Evolutionary conservation across 2,888 invertebrate species (phyloP), one percentile per base, ranked within the genome.

Genomic region (Petrolisthes manimaculis): DNA sequence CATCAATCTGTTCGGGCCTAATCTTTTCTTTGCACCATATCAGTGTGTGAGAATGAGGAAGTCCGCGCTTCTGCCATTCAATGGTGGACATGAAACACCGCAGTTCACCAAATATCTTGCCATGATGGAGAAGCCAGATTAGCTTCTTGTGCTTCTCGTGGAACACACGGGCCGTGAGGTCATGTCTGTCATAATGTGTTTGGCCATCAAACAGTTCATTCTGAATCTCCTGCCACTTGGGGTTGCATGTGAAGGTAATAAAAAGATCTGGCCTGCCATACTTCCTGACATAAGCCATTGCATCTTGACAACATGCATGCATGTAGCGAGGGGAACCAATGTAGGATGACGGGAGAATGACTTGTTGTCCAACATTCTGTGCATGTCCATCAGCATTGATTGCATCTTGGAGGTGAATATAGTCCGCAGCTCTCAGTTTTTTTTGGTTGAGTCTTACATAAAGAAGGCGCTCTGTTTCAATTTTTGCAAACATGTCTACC

Each of bases 241-340:
- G n/a, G n/a, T n/a, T n/a, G n/a, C n/a, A n/a, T n/a, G n/a, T n/a
- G n/a, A n/a, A n/a, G n/a, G n/a, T n/a, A n/a, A n/a, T n/a, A n/a
- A n/a, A n/a, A n/a, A n/a, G n/a, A n/a, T n/a, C n/a, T n/a, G n/a
- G n/a, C n/a, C n/a, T n/a, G 54, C 92, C 86, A 74, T 14, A 90
- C 18, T 88, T 87, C n/a, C 91, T 37, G 9, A 92, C 91, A 80
- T 89, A 91, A 4, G 90, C 92, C 91, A 92, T 91, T 5, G 92
- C 93, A 91, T 93, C 92, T 91, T 93, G 92, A 9, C 92, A 91
- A 71, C 92, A 89, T 91, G 93, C 92, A 85, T 92, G 92, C 93
- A 93, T 93, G 89, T 93, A 92, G n/a, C 93, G 90, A 85, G 93
- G 93, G n/a, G 93, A 91, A n/a, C 93, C 93, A 5, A 90, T 91